Evolutionary conservation across 2,113 vertebrate species (phyloP).

Genomic region (Macroglossus sobrinus): DNA sequence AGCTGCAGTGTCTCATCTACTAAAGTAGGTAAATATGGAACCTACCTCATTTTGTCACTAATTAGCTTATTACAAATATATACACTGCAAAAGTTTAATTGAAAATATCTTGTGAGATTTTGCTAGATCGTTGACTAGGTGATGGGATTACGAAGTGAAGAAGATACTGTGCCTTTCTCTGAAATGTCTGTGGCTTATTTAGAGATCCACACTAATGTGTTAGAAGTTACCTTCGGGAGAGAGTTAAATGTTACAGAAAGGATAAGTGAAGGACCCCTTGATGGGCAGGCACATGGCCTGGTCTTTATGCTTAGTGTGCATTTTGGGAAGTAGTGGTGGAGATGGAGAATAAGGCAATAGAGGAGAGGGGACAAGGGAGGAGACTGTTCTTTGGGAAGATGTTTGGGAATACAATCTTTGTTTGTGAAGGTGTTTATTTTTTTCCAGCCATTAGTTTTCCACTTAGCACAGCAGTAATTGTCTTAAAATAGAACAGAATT

Average conservation of each 20-base stretch:
- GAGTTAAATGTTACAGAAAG: neutral
- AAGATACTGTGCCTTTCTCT: neutral
- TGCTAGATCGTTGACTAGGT: neutral
- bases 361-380: neutral
- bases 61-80: neutral
- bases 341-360: neutral
- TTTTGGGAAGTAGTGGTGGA: neutral
- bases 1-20: neutral
- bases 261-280: neutral
- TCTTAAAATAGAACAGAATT: neutral
- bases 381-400: neutral
- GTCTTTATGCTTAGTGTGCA: neutral
- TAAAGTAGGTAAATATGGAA: neutral
- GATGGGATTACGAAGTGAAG: neutral
- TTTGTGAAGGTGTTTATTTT: neutral
- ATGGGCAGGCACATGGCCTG: rapidly evolving
- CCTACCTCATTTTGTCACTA: too few relatives aligned
- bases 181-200: neutral
- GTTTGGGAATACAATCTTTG: neutral
- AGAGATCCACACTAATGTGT: neutral
- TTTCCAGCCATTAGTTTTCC: neutral
- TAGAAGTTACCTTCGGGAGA: neutral
- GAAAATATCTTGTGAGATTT: neutral
- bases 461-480: neutral
- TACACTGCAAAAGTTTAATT: neutral